A percentile compares a stretch with the other conserved stretches of the same genome.
phyloP scores from a whole-genome alignment of 2,888 invertebrate genomes.

The Pterostichus niger region DNA sequence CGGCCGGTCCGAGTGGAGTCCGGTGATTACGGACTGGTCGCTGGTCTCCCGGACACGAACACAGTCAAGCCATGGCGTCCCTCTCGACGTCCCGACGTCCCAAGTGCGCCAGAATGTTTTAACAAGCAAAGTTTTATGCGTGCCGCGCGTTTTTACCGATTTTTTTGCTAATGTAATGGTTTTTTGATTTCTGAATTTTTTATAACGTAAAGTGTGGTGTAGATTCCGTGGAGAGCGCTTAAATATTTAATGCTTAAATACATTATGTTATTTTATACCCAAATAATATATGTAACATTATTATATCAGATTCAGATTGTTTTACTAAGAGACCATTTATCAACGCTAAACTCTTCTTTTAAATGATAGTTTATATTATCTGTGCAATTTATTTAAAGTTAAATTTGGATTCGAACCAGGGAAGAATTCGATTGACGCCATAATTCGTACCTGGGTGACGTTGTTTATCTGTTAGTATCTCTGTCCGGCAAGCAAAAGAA shows the following conservation, averaged over 20 bases:
- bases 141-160: constrained; percentile 41
- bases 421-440: too few relatives aligned
- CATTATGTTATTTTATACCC: constrained; percentile 9
- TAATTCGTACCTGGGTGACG: too few relatives aligned
- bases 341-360: too few relatives aligned
- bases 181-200: constrained; percentile 55
- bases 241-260: constrained; percentile 19
- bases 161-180: constrained; percentile 52
- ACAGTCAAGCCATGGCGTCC: background rate
- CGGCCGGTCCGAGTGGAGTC: background rate
- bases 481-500: too few relatives aligned
- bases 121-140: constrained; percentile 43
- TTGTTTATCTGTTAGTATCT: too few relatives aligned
- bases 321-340: too few relatives aligned
- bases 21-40: background rate
- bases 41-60: background rate
- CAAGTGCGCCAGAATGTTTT: constrained; percentile 36
- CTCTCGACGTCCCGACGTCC: background rate
- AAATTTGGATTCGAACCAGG: too few relatives aligned
- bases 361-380: too few relatives aligned
- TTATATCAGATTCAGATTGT: too few relatives aligned
- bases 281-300: background rate
- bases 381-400: too few relatives aligned
- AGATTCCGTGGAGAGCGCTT: background rate
- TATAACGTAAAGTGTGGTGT: constrained; percentile 26